Conservation (phyloP, 2,888 invertebrate genomes). For the Hirtodrosophila histrioides region DNA sequence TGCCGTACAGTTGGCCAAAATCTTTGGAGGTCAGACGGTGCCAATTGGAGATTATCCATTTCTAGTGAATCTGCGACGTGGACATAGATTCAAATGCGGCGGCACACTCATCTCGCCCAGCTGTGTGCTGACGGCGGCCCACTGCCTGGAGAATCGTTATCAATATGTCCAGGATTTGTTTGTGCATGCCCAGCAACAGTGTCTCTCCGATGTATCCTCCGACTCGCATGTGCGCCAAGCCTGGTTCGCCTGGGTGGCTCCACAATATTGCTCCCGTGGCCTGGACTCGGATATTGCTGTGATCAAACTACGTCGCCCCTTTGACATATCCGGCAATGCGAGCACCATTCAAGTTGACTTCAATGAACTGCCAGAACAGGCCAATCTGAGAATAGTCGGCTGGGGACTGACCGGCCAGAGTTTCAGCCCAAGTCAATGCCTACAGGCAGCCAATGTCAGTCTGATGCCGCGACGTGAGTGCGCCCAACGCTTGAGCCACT, state of each 20-base stretch:
- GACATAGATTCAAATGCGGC: conserved; percentile 38
- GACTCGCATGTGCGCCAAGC: conserved; percentile 39
- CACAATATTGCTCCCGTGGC: background rate
- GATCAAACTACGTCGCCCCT: conserved; percentile 42
- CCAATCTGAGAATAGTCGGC: conserved; percentile 57
- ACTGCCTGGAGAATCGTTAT: conserved; percentile 49
- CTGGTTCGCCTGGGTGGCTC: conserved; percentile 16
- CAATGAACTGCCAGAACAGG: conserved; percentile 27
- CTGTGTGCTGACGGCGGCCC: conserved; percentile 69
- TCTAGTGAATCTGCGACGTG: conserved; percentile 53
- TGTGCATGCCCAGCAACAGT: conserved; percentile 53
- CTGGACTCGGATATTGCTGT: conserved; percentile 51
- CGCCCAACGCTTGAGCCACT: background rate
- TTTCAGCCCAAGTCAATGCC: conserved; percentile 34
- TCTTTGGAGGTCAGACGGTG: conserved; percentile 41
- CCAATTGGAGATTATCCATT: conserved; percentile 41
- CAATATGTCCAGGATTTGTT: conserved; percentile 29
- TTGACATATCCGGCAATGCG: conserved; percentile 27
- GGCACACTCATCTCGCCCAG: conserved; percentile 54
- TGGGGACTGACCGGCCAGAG: conserved; percentile 56
- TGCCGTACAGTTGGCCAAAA: conserved; percentile 17
- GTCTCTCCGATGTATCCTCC: conserved; percentile 25
- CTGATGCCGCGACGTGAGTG: conserved; percentile 39
- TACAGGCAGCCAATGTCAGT: conserved; percentile 49
- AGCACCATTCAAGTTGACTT: conserved; percentile 38